phyloP scores from a whole-genome alignment of 2,797 vertebrate genomes.

The Pangasius macronema region DNA sequence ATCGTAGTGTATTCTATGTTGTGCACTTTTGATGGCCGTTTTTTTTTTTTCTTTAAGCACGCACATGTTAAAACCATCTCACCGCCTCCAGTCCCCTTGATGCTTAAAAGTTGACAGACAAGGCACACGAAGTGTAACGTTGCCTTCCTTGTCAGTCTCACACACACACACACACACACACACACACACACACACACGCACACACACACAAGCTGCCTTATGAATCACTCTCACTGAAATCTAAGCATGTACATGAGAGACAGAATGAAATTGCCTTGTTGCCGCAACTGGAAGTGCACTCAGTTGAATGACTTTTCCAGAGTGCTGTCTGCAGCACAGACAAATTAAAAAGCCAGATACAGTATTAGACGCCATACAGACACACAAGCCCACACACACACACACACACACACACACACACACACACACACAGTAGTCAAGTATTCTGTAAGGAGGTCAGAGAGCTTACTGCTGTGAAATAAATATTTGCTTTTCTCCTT shows the following conservation, averaged over 20 bases:
- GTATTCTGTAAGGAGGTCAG: slow-evolving; percentile 31
- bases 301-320: slow-evolving; percentile 66
- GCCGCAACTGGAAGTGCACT: slow-evolving; percentile 71
- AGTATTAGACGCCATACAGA: slow-evolving; percentile 44
- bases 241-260: slow-evolving; percentile 59
- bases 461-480: slow-evolving; percentile 29
- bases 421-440: slow-evolving; percentile 41
- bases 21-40: slow-evolving; percentile 55
- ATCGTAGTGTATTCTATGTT: slow-evolving; percentile 57
- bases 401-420: slow-evolving; percentile 34
- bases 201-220: slow-evolving; percentile 25
- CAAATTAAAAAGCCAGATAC: slow-evolving; percentile 62
- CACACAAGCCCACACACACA: slow-evolving; percentile 25
- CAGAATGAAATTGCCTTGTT: slow-evolving; percentile 66
- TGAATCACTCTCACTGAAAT: slow-evolving; percentile 47
- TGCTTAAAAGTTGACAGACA: slow-evolving; percentile 63
- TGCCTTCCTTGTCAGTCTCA: slow-evolving; percentile 57
- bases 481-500: slow-evolving; percentile 37
- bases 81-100: slow-evolving; percentile 40
- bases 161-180: slow-evolving; percentile 28
- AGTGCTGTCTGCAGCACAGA: slow-evolving; percentile 54
- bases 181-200: slow-evolving; percentile 39
- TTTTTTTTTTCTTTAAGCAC: slow-evolving; percentile 59
- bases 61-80: slow-evolving; percentile 68
- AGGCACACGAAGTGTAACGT: slow-evolving; percentile 61